A percentile compares a stretch with the other conserved stretches of the same genome.
Conservation (phyloP, 2,888 invertebrate species). For the Arge pagana region DNA sequence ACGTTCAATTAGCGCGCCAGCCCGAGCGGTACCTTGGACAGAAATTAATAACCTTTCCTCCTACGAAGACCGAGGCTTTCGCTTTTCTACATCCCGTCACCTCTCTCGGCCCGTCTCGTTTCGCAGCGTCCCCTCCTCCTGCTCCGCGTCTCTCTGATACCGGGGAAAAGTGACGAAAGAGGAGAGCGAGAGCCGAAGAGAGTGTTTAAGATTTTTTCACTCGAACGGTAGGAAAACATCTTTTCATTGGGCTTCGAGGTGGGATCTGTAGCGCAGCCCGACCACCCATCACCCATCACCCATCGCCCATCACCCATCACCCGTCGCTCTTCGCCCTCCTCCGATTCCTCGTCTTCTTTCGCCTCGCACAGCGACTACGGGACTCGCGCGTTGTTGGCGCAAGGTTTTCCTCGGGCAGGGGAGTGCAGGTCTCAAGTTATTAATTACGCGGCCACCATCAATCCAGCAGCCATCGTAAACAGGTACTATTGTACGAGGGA, state of each 20-base stretch:
- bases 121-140: background rate
- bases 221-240: conserved; percentile 26
- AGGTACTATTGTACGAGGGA: conserved; percentile 25
- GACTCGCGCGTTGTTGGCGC: background rate
- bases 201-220: conserved; percentile 26
- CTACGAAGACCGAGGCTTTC: background rate
- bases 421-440: conserved; percentile 25
- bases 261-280: background rate
- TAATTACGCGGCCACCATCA: conserved; percentile 26
- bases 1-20: conserved; percentile 34
- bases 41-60: conserved; percentile 29
- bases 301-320: background rate
- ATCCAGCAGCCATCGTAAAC: conserved; percentile 26
- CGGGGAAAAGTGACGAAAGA: background rate
- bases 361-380: too few species aligned
- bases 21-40: conserved; percentile 17
- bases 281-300: background rate
- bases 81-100: background rate
- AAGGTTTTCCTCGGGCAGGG: background rate
- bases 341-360: background rate
- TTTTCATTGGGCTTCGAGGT: conserved; percentile 22
- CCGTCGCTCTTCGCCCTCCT: background rate
- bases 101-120: background rate
- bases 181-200: background rate
- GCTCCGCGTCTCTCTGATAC: background rate